Evolutionary conservation across 2,113 vertebrate species (phyloP), one percentile per base, ranked within the genome.

Genomic region (Rousettus leschenaultii): DNA sequence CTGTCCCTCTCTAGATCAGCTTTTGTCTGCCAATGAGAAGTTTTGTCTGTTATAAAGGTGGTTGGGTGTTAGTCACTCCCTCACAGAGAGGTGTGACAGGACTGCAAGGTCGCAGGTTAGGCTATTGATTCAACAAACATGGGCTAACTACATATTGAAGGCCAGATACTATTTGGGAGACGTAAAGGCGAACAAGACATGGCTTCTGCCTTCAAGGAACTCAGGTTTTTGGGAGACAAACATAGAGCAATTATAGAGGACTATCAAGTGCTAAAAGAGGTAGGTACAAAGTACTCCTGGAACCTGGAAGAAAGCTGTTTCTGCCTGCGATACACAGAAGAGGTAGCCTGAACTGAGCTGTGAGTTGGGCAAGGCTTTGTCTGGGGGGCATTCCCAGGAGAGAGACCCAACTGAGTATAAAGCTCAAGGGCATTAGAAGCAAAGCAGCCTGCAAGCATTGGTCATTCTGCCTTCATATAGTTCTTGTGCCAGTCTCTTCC

Each of bases 11-110:
- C 45, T 30, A 73, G 57, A 83, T 51, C 59, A 59, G n/a, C 26
- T 1, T 8, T 35, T 43, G 77, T 93, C 68, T 93, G 79, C 73
- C 63, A 7, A 28, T 18, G 30, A 51, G 66, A 91, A n/a, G 14
- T 40, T 91, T 66, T 88, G 71, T 86, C 86, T 0, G 0, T 89
- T 97, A 59, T 40, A 57, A 57, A 77, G 53, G 71, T 89, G 80
- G 92, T 92, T 86, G 65, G 79, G 59, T 40, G 68, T 94, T 71
- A 90, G 87, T 77, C 87, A 97, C 90, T 97, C 94, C 93, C 96
- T 95, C 38, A 73, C 70, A 95, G 71, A 79, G 24, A 74, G 53
- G 3, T n/a, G 43, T 26, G 80, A 77, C 38, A 59, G 59, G 74
- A 33, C 19, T 73, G 43, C 43, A 68, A 90, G 70, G 59, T 94